Conservation (phyloP, 2,797 vertebrate genomes). For the Melanotaenia pygmaea region DNA sequence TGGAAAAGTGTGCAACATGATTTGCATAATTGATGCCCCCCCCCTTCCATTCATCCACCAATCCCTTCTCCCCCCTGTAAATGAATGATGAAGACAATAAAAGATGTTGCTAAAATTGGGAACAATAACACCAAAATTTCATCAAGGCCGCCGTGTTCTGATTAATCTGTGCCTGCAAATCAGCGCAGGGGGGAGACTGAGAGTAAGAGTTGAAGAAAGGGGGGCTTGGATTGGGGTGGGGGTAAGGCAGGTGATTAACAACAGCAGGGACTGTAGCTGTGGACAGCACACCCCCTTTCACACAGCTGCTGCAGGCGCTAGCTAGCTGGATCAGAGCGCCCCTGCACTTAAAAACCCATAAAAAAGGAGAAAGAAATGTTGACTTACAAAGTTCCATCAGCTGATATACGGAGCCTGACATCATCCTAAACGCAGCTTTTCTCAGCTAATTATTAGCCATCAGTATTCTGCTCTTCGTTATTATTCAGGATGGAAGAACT, state of each 20-base stretch:
- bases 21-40: conserved; percentile 97
- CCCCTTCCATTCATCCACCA: conserved; percentile 5
- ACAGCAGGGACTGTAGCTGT: conserved; percentile 83
- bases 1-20: conserved; percentile 94
- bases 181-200: conserved; percentile 86
- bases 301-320: conserved; percentile 72
- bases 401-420: conserved; percentile 14
- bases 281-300: conserved; percentile 61
- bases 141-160: conserved; percentile 95
- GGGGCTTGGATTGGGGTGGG: conserved; percentile 65
- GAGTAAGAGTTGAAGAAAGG: conserved; percentile 69
- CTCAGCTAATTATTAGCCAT: conserved; percentile 62
- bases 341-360: conserved; percentile 54
- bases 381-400: conserved; percentile 27
- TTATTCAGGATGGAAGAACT: conserved; percentile 51
- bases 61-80: conserved; percentile 80
- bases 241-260: conserved; percentile 91
- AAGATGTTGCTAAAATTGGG: conserved; percentile 99
- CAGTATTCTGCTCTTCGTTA: conserved; percentile 51
- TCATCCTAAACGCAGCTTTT: conserved; percentile 25
- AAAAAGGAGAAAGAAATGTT: conserved; percentile 7
- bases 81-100: conserved; percentile 99
- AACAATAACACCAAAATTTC: conserved; percentile 99
- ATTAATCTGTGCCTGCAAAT: conserved; percentile 99
- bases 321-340: conserved; percentile 67